Evolutionary conservation across 2,888 invertebrate species (phyloP).

Genomic region (Macrosiphum euphorbiae): DNA sequence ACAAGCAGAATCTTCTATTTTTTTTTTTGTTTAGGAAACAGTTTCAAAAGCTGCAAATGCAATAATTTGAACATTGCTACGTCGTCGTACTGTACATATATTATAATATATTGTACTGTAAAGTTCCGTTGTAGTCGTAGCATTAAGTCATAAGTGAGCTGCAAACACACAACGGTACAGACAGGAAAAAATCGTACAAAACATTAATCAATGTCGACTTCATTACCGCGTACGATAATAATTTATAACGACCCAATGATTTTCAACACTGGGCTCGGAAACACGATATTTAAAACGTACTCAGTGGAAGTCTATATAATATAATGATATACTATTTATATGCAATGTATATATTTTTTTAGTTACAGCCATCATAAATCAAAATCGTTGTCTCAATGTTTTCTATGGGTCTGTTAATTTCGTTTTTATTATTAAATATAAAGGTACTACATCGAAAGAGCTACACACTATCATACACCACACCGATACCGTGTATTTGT

Average conservation of each 20-base stretch:
- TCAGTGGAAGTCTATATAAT: background rate
- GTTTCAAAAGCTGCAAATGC: background rate
- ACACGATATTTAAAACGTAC: slow-evolving; percentile 26
- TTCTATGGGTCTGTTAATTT: background rate
- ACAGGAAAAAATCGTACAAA: background rate
- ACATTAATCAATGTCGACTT: slow-evolving; percentile 38
- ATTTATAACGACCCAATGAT: slow-evolving; percentile 15
- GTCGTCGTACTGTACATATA: background rate
- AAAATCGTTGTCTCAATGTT: slow-evolving; percentile 2
- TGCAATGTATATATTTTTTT: background rate
- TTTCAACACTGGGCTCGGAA: background rate
- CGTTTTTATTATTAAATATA: background rate
- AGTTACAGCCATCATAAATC: background rate
- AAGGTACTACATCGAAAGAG: background rate
- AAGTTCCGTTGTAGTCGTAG: background rate
- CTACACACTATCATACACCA: background rate
- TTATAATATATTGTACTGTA: background rate
- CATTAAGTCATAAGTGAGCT: background rate
- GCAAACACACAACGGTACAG: background rate
- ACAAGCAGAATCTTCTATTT: background rate
- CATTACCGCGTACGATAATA: slow-evolving; percentile 25
- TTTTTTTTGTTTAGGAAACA: background rate
- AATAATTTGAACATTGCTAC: background rate
- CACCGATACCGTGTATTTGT: background rate
- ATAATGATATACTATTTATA: background rate